phyloP scores from a whole-genome alignment of 2,113 vertebrate genomes.

The Protobothrops mucrosquamatus region DNA sequence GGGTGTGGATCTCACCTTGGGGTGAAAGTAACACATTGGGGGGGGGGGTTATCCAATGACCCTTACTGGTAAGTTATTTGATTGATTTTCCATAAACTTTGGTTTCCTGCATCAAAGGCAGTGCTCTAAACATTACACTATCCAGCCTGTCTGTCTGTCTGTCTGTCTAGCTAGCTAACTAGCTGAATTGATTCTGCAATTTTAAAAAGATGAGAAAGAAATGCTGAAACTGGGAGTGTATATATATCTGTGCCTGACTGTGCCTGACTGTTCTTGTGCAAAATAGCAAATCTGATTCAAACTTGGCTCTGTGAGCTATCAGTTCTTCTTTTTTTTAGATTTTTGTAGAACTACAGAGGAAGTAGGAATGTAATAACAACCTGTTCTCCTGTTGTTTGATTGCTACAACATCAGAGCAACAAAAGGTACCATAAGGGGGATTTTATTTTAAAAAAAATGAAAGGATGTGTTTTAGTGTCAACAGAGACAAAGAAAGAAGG shows the following conservation, averaged over 20 bases:
- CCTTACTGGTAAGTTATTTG: background rate
- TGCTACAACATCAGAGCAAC: background rate
- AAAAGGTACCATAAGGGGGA: background rate
- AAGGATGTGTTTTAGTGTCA: background rate
- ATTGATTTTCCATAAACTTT: background rate
- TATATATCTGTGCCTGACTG: background rate
- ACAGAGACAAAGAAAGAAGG: background rate
- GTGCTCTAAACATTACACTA: too few species aligned
- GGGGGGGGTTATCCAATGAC: background rate
- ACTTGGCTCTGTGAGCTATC: background rate
- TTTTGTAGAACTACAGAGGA: background rate
- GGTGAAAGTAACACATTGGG: background rate
- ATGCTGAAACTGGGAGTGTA: background rate
- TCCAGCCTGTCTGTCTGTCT: too few species aligned
- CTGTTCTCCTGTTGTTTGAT: background rate
- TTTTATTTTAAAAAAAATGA: background rate
- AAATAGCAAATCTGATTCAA: background rate
- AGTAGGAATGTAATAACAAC: background rate
- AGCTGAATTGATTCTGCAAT: background rate
- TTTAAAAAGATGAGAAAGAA: background rate
- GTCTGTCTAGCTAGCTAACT: too few species aligned
- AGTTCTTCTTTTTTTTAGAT: background rate
- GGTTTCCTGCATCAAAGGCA: background rate
- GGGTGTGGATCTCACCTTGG: background rate
- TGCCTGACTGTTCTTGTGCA: background rate